phyloP scores from a whole-genome alignment of 2,888 invertebrate genomes.

The Eustalomyia histrio region DNA sequence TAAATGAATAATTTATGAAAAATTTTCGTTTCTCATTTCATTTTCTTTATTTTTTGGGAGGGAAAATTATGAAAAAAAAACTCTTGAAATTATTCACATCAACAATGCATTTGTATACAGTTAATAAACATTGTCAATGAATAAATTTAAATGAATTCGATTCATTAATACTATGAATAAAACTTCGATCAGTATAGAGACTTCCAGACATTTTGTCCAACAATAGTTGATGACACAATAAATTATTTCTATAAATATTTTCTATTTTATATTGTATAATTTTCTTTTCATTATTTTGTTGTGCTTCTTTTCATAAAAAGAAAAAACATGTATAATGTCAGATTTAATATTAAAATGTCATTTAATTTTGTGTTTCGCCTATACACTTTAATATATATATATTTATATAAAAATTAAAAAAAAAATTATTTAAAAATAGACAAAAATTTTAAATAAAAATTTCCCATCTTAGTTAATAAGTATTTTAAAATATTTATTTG shows the following conservation, averaged over 20 bases:
- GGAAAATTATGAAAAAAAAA: too few relatives aligned
- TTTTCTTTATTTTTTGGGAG: too few relatives aligned
- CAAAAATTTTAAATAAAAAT: background rate
- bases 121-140: too few relatives aligned
- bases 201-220: constrained; percentile 1
- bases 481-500: background rate
- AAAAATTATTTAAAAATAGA: background rate
- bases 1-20: too few relatives aligned
- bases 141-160: too few relatives aligned
- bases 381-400: background rate
- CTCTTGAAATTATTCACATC: too few relatives aligned
- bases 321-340: constrained; percentile 12
- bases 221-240: background rate
- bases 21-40: too few relatives aligned
- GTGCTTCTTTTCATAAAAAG: background rate
- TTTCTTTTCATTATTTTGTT: background rate
- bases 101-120: too few relatives aligned
- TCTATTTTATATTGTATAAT: too few relatives aligned
- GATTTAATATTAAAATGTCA: constrained; percentile 14
- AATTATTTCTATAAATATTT: background rate
- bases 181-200: too few relatives aligned
- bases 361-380: background rate
- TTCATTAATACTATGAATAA: too few relatives aligned
- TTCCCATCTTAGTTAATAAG: background rate
- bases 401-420: background rate